Percentiles rank a stretch among this genome's conserved stretches.
These are phyloP conservation scores for Terebella lapidaria DNA, from an alignment of 2,888 invertebrate species.

Conservation along the genomic window DNA sequence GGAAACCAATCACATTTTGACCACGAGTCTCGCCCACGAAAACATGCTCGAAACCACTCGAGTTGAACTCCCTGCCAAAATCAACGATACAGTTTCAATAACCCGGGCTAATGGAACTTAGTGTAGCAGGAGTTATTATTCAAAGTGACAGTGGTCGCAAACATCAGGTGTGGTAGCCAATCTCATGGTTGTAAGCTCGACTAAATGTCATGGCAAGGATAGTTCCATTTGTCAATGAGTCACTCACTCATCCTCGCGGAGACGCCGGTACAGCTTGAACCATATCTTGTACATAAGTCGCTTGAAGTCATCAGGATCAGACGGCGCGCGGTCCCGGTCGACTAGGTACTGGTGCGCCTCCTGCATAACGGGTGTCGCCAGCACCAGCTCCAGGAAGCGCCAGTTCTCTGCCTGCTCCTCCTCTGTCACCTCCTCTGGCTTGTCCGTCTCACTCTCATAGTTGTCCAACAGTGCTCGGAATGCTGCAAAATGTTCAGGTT, in stretches of 20 bases:
- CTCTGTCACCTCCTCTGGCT: slow-evolving; percentile 40
- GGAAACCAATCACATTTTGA: slow-evolving; percentile 49
- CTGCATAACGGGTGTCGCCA: slow-evolving; percentile 50
- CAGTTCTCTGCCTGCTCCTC: slow-evolving; percentile 46
- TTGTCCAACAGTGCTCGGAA: slow-evolving; percentile 49
- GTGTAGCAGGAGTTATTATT: too few relatives aligned
- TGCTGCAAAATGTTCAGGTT: too few relatives aligned
- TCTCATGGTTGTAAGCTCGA: too few relatives aligned
- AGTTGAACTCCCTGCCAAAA: slow-evolving; percentile 39
- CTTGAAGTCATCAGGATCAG: slow-evolving; percentile 39
- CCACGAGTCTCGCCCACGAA: slow-evolving; percentile 51
- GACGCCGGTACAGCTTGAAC: slow-evolving; percentile 47
- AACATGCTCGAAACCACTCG: slow-evolving; percentile 54
- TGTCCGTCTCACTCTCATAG: slow-evolving; percentile 44
- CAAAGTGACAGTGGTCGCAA: too few relatives aligned
- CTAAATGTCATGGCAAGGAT: too few relatives aligned
- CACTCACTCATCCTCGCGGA: slow-evolving; percentile 36
- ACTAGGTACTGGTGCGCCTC: slow-evolving; percentile 46
- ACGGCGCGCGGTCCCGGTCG: slow-evolving; percentile 33
- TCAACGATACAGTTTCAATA: too few relatives aligned
- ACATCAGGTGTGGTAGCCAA: too few relatives aligned
- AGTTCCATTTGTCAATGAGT: too few relatives aligned
- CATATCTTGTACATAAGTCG: slow-evolving; percentile 44
- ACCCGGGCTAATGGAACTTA: too few relatives aligned
- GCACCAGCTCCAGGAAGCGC: slow-evolving; percentile 42